These are phyloP conservation scores for Lasius platythorax DNA, from an alignment of 2,888 invertebrate genomes.

Conservation along the genomic window DNA sequence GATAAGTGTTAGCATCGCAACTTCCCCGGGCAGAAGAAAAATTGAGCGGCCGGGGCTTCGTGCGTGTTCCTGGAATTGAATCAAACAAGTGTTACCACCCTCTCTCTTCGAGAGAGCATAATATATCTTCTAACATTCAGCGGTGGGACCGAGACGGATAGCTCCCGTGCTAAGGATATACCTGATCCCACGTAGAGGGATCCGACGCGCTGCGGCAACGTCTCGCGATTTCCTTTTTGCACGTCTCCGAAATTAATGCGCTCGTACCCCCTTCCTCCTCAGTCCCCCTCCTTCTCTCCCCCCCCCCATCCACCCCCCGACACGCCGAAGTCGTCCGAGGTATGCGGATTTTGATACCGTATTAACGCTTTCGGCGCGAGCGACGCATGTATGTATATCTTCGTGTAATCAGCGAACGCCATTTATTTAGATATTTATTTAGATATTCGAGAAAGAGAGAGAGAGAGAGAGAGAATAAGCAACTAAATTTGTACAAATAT, in stretches of 20 bases:
- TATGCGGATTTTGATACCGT: constrained; percentile 46
- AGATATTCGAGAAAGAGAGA: neutral
- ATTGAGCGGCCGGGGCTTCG: constrained; percentile 78
- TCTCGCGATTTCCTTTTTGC: constrained; percentile 71
- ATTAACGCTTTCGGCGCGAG: constrained; percentile 41
- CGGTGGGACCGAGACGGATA: constrained; percentile 78
- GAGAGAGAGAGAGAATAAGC: too few species aligned
- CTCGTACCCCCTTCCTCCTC: constrained; percentile 58
- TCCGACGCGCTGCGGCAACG: constrained; percentile 52
- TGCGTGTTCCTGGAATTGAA: constrained; percentile 82
- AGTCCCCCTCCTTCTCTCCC: too few species aligned
- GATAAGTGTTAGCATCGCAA: constrained; percentile 55
- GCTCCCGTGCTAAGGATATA: constrained; percentile 73
- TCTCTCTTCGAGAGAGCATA: constrained; percentile 75
- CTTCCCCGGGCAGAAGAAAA: constrained; percentile 75
- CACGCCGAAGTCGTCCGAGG: constrained; percentile 59
- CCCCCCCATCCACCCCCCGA: neutral
- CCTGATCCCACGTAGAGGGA: constrained; percentile 73
- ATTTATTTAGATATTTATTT: neutral
- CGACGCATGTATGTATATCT: neutral
- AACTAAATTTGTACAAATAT: neutral
- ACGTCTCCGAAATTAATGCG: constrained; percentile 70
- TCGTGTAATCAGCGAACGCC: neutral
- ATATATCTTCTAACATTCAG: constrained; percentile 80
- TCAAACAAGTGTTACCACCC: constrained; percentile 84